phyloP scores from a whole-genome alignment of 2,797 vertebrate genomes.

The Melanotaenia pygmaea region DNA sequence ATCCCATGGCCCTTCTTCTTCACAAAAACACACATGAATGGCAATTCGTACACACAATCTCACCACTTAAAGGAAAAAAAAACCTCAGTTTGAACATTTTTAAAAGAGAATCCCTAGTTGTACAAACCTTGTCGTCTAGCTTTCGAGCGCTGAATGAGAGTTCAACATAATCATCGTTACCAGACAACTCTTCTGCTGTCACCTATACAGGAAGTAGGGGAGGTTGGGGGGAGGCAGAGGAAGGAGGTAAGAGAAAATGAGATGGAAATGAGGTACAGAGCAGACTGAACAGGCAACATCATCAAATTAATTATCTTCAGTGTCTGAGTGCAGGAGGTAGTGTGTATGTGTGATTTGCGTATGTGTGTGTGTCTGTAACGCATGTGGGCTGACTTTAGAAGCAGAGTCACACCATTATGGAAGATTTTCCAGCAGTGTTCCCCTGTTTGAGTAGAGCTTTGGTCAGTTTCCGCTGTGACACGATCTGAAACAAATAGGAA shows the following conservation, averaged over 20 bases:
- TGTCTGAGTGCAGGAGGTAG: constrained; percentile 29
- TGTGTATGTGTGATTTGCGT: constrained; percentile 13
- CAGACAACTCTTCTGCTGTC: constrained; percentile 96
- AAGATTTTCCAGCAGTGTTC: constrained; percentile 96
- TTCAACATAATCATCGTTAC: constrained; percentile 97
- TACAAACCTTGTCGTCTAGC: constrained; percentile 95
- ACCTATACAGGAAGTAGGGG: constrained; percentile 80
- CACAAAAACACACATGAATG: constrained; percentile 19
- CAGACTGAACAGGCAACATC: constrained; percentile 57
- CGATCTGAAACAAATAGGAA: constrained; percentile 86
- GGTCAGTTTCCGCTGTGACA: constrained; percentile 96
- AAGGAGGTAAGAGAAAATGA: constrained; percentile 58
- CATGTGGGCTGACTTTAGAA: constrained; percentile 7
- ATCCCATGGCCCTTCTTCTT: constrained; percentile 41
- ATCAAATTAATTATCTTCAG: constrained; percentile 70
- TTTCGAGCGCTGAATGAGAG: constrained; percentile 97
- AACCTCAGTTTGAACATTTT: not conserved
- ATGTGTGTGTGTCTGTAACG: constrained; percentile 10
- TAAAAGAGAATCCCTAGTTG: not conserved
- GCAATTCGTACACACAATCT: constrained; percentile 13
- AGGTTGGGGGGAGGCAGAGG: not conserved
- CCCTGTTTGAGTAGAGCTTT: constrained; percentile 97
- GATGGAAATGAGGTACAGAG: constrained; percentile 67
- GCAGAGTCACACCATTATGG: constrained; percentile 89
- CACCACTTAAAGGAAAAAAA: constrained; percentile 5